Base-by-base conservation (phyloP, 2,113 vertebrate species). In the Alosa alosa region DNA sequence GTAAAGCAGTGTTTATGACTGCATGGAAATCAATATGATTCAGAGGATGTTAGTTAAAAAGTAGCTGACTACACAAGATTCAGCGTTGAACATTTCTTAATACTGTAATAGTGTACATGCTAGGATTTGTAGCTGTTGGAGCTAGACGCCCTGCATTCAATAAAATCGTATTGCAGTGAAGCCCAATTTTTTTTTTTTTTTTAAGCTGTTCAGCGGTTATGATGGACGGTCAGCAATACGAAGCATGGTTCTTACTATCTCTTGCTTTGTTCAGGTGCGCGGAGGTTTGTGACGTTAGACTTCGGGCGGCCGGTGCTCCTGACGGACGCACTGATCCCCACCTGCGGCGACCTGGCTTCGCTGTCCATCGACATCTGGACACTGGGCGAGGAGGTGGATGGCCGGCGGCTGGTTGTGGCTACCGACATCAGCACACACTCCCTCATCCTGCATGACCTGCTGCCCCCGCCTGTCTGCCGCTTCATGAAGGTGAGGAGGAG, bases 341-440 rank as follows among this genome's bases (percentile, higher is more conserved):
- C 98, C 41, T 99, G 98, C 83, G 95, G 96, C 10, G 98, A 99
- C 94, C 93, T 99, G 93, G 98, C 98, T 64, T 99, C 98, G 25
- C 95, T 99, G 87, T 99, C 98, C 87, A 99, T 99, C 89, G 98
- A 99, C 90, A 99, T 99, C 93, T 99, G 98, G 98, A 99, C 97
- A 1, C 96, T 99, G 88, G 98, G 98, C 8, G 98, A 99, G 91
- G 98, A 99, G 91, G 97, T 99, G 87, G 98, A 99, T 86, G 98
- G 98, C 81, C 96, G 98, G 68, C 92, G 98, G 81, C 93, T 99
- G 84, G 98, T 99, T 15, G 98, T 99, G 75, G 98, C 98, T 86
- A 99, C 98, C 1, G 98, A 99, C 90, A 99, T 99, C 91, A 99
- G 98, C 93, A 99, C 97, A 1, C 98, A 99, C 93, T 99, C 98